Evolutionary conservation across 2,797 vertebrate genomes (phyloP), one percentile per base, ranked within the genome.

Genomic region (Megaceryle alcyon): DNA sequence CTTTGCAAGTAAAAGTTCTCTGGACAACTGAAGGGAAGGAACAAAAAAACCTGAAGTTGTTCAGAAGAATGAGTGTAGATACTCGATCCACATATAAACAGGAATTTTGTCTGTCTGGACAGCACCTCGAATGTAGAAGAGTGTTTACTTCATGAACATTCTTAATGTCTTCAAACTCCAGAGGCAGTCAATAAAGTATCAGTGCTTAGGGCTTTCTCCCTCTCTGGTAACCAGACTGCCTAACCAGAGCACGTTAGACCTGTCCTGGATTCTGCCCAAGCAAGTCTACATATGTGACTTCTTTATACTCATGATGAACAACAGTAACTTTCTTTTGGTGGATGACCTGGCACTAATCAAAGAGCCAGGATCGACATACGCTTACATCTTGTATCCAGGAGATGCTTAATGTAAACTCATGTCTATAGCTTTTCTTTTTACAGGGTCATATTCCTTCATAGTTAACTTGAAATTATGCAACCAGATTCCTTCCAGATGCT

Each of bases 21-120:
- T 54, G 35, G 14, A n/a, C n/a, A 76, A 43, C 44, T 29, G 12
- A 82, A 78, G 12, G 6, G 41, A 68, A 84, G 69, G 16, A 81
- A 20, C 7, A 37, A 37, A 21, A 59, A 37, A 64, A 22, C 29
- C 1, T 0, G 0, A 35, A 70, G 29, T 19, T 81, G 22, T 35
- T 33, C 31, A 37, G 72, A 37, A 48, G 22, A 48, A 14, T 77
- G 6, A 0, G 33, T n/a, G 10, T n/a, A 33, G n/a, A 20, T 37
- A 22, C 49, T 29, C 31, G 44, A 63, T 76, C 16, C 41, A 26
- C 6, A 3, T 22, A 19, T 1, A 4, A 53, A 21, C 15, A 53
- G 59, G 53, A 46, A 19, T 78, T 78, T 25, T 53, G 7, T 57
- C 71, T 59, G 23, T 53, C 18, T 69, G 51, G 88, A 3, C 28